Evolutionary conservation across 2,113 vertebrate genomes (phyloP).

Genomic region (Callorhinus ursinus): DNA sequence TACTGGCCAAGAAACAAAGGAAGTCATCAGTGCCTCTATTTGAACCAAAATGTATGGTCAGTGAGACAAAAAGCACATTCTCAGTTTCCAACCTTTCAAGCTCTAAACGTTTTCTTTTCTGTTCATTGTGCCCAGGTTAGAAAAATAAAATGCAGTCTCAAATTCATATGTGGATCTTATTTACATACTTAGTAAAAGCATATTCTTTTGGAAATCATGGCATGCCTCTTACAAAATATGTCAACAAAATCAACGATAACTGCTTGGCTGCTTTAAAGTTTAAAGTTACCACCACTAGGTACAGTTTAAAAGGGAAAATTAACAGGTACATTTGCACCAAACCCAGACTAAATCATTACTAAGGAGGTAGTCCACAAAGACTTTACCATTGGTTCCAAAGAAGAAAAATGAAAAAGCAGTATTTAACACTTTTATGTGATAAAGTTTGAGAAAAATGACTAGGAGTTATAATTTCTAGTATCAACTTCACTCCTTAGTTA

Average conservation of each 20-base stretch:
- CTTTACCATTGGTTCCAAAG: not conserved
- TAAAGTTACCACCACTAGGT: not conserved
- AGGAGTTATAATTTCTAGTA: not conserved
- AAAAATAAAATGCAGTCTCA: not conserved
- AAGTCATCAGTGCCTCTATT: not conserved
- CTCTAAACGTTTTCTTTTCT: not conserved
- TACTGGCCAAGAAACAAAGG: not conserved
- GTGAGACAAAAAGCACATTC: not conserved
- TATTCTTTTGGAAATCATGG: not conserved
- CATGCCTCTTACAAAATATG: not conserved
- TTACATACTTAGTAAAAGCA: not conserved
- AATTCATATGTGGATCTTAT: not conserved
- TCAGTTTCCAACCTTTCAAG: not conserved
- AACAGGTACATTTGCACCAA: not conserved
- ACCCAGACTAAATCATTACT: not conserved
- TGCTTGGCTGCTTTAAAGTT: not conserved
- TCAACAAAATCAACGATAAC: not conserved
- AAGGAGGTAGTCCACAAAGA: not conserved
- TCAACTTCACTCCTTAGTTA: not conserved
- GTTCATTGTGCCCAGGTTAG: not conserved
- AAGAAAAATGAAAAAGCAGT: not conserved
- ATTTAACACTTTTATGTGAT: slow-evolving; percentile 12
- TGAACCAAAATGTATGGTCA: not conserved
- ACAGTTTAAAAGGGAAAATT: not conserved
- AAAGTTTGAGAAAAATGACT: not conserved